Percentiles rank a stretch among this genome's conserved stretches.
These are phyloP conservation scores for Psilopogon haemacephalus DNA, from an alignment of 2,113 vertebrate species.

Conservation along the genomic window DNA sequence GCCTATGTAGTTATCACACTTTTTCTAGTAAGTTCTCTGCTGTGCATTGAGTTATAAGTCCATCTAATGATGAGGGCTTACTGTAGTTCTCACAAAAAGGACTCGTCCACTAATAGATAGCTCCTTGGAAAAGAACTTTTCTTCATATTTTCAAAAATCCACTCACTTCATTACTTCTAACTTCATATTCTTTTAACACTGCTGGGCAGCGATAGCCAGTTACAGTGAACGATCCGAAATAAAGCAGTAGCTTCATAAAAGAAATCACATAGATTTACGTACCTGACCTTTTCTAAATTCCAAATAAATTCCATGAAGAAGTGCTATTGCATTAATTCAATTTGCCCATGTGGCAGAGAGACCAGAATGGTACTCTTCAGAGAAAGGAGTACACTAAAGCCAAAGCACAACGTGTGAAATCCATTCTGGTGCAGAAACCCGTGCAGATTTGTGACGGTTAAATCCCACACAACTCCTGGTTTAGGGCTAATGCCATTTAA, in stretches of 20 bases:
- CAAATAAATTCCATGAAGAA: not conserved
- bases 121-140: not conserved
- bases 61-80: not conserved
- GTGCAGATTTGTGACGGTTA: not conserved
- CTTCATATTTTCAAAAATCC: not conserved
- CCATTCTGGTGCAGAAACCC: not conserved
- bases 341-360: not conserved
- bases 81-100: not conserved
- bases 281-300: conserved; percentile 15
- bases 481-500: not conserved
- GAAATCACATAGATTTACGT: conserved; percentile 1
- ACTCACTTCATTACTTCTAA: not conserved
- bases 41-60: not conserved
- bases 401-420: not conserved
- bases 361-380: not conserved
- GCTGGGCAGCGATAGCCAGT: not conserved
- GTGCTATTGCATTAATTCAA: not conserved
- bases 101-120: not conserved
- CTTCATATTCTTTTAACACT: not conserved
- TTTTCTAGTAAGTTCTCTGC: not conserved
- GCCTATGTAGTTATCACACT: not conserved
- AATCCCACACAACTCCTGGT: not conserved
- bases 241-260: conserved; percentile 6
- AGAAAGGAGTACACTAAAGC: not conserved
- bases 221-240: not conserved